Evolutionary conservation across 1,140 invertebrate genomes (phyloP), one percentile per base, ranked within the genome.

Genomic region (Colletes gigas): DNA sequence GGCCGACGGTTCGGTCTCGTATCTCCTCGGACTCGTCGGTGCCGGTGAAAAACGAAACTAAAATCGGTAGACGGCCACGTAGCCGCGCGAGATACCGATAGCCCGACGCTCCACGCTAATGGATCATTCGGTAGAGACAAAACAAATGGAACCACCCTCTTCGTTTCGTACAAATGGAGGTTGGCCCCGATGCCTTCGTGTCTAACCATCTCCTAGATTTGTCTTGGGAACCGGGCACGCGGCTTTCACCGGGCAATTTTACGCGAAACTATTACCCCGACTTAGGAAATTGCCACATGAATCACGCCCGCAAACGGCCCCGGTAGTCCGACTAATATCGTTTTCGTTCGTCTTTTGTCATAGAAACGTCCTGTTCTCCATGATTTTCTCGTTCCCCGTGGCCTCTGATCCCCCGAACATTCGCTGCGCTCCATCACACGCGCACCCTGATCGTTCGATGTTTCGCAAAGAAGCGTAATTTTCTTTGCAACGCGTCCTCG

Each of bases 111-210:
- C 75, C 30, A 60, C 84, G 81, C 69, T 87, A 87, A 87, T 87
- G 85, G 85, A 86, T 83, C 85, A 80, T 86, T 86, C 70, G 84
- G 73, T 69, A 30, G 59, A 78, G 79, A 74, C 81, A 79, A 83
- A 87, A 86, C 78, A 87, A 86, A 86, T 86, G 85, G 84, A 83
- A 62, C 81, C 60, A 60, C 73, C 62, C 69, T 54, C 39, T 77
- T 75, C 84, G 54, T 65, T 74, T 30, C 71, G 59, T 74, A 47
- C 81, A 83, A 83, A 83, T 74, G 80, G 68, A 66, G 54, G 59
- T 55, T 47, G 59, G 59, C 66, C 67, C 72, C 62, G 57, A 65
- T 80, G 52, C 62, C 54, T 73, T 81, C 73, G 57, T 66, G 67
- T 67, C 47, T 63, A 50, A 71, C 78, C 59, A 41, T 74, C 70